These are phyloP conservation scores for Aphodius granarius DNA, from an alignment of 2,888 invertebrate genomes.

Conservation along the genomic window DNA sequence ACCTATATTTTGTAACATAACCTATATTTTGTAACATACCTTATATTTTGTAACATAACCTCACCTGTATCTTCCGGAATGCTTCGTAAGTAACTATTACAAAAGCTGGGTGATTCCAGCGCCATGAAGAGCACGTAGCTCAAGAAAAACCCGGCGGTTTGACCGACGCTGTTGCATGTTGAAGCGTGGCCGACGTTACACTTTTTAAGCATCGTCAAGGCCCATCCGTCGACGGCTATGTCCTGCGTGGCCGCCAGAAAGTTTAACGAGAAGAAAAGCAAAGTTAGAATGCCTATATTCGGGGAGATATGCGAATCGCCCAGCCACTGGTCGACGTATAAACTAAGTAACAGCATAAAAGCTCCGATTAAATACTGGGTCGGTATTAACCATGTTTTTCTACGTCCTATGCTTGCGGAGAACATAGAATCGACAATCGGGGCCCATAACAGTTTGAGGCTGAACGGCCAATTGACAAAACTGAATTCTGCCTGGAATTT, in stretches of 20 bases:
- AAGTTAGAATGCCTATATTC: constrained; percentile 77
- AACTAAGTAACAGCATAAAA: constrained; percentile 87
- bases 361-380: constrained; percentile 88
- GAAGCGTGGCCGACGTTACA: constrained; percentile 97
- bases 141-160: constrained; percentile 95
- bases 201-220: constrained; percentile 96
- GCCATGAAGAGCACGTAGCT: constrained; percentile 97
- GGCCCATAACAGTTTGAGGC: constrained; percentile 95
- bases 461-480: constrained; percentile 91
- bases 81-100: constrained; percentile 86
- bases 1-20: too few relatives aligned
- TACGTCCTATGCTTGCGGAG: constrained; percentile 79
- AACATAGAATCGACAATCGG: constrained; percentile 96
- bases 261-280: constrained; percentile 87
- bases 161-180: constrained; percentile 98
- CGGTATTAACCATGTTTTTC: constrained; percentile 96
- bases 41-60: not conserved
- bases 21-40: too few relatives aligned
- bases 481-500: constrained; percentile 82
- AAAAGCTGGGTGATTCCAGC: constrained; percentile 93
- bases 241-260: constrained; percentile 99
- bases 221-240: constrained; percentile 99
- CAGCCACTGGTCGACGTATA: constrained; percentile 73
- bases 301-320: constrained; percentile 65
- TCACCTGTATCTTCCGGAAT: constrained; percentile 69